These are phyloP conservation scores for Hyaena hyaena DNA, from an alignment of 2,113 vertebrate species.

Conservation along the genomic window DNA sequence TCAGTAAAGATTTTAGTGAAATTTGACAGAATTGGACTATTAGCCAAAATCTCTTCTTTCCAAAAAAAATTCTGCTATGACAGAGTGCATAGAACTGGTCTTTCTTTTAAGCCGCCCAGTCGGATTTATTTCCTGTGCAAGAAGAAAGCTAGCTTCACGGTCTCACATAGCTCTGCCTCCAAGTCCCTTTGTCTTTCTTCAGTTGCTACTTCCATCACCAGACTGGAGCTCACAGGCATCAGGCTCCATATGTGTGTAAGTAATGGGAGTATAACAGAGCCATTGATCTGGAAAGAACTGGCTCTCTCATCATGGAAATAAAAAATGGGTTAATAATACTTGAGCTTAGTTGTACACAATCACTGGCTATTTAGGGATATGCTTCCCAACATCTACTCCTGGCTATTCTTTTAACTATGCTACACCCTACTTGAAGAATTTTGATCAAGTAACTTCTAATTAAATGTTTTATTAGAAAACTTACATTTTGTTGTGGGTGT, in stretches of 20 bases:
- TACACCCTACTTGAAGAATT: not conserved
- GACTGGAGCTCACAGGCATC: not conserved
- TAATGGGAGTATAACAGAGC: not conserved
- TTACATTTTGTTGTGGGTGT: not conserved
- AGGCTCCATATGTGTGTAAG: not conserved
- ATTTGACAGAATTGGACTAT: not conserved
- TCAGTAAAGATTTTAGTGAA: not conserved
- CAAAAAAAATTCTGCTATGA: not conserved
- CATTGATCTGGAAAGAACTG: not conserved
- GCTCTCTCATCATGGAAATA: not conserved
- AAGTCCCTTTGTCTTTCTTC: not conserved
- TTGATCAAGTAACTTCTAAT: not conserved
- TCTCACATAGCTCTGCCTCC: not conserved
- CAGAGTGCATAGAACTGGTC: no score
- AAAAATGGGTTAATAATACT: not conserved
- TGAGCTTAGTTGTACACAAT: not conserved
- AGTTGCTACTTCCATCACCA: not conserved
- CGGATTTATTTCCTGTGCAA: not conserved
- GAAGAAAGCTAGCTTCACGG: not conserved
- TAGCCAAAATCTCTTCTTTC: not conserved
- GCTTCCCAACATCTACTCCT: not conserved
- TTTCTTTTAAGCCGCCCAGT: not conserved
- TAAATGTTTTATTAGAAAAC: not conserved
- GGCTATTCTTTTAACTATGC: not conserved
- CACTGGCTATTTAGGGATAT: not conserved